Conservation (phyloP, 2,888 invertebrate species). For the Cloeon dipterum region DNA sequence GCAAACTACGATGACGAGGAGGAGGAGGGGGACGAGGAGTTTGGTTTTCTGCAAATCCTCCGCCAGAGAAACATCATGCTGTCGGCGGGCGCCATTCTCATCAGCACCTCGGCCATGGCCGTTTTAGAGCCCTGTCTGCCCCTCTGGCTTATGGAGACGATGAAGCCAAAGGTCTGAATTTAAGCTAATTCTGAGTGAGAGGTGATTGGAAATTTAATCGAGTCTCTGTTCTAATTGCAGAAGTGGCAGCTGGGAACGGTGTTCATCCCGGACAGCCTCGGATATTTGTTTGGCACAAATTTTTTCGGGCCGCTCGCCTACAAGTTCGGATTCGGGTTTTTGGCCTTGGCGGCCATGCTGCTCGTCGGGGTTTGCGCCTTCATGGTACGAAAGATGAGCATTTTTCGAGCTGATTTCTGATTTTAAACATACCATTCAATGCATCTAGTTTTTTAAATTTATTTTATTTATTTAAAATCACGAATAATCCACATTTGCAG, state of each 20-base stretch:
- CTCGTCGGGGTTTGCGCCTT: slow-evolving; percentile 37
- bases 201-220: not conserved
- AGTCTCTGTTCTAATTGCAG: slow-evolving; percentile 17
- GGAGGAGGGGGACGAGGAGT: no score
- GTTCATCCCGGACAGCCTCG: slow-evolving; percentile 66
- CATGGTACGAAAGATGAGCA: slow-evolving; percentile 25
- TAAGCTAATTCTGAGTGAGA: not conserved
- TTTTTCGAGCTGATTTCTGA: no score
- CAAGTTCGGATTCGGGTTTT: slow-evolving; percentile 36
- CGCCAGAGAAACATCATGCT: no score
- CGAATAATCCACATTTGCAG: no score
- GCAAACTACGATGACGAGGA: not conserved
- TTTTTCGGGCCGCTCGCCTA: slow-evolving; percentile 44
- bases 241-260: slow-evolving; percentile 59
- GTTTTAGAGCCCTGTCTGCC: slow-evolving; percentile 64
- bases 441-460: no score
- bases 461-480: no score
- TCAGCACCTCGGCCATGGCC: slow-evolving; percentile 62
- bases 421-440: no score
- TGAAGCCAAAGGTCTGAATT: slow-evolving; percentile 30
- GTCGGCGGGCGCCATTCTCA: slow-evolving; percentile 44
- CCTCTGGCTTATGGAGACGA: slow-evolving; percentile 47
- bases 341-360: slow-evolving; percentile 34
- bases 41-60: no score
- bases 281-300: slow-evolving; percentile 62